phyloP scores from a whole-genome alignment of 2,113 vertebrate genomes.

The Hippopotamus amphibius region DNA sequence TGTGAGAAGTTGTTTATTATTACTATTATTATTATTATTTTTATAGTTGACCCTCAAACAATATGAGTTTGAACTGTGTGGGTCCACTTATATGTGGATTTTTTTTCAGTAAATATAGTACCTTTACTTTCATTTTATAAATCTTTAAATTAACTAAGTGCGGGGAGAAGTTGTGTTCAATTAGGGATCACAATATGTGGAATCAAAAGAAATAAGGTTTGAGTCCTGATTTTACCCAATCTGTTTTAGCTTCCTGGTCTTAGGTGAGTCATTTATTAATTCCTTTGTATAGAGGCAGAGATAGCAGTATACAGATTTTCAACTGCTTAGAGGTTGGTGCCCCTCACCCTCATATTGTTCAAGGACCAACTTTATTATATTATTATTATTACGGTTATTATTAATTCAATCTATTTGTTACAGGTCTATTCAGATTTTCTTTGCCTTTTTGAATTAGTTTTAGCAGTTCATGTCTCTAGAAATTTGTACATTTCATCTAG shows the following conservation, averaged over 20 bases:
- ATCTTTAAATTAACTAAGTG: background rate
- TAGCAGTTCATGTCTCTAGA: background rate
- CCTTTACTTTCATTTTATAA: background rate
- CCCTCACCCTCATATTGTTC: background rate
- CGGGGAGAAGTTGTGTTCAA: background rate
- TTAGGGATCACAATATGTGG: background rate
- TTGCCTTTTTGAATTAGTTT: background rate
- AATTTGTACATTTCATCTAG: background rate
- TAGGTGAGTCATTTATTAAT: background rate
- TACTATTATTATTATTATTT: background rate
- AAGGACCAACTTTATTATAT: background rate
- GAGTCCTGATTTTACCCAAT: background rate
- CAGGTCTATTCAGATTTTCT: background rate
- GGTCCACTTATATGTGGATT: background rate
- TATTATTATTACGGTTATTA: background rate
- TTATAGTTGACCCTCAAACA: background rate
- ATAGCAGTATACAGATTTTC: background rate
- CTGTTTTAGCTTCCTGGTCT: background rate
- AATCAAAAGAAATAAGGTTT: background rate
- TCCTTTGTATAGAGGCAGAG: background rate
- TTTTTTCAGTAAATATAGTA: background rate
- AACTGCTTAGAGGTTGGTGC: background rate
- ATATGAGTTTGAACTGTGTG: background rate
- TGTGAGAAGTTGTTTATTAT: background rate
- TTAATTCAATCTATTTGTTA: background rate